Percentiles rank a stretch among this genome's conserved stretches.
phyloP scores from a whole-genome alignment of 2,888 invertebrate genomes.

The Standfussiana lucernea region DNA sequence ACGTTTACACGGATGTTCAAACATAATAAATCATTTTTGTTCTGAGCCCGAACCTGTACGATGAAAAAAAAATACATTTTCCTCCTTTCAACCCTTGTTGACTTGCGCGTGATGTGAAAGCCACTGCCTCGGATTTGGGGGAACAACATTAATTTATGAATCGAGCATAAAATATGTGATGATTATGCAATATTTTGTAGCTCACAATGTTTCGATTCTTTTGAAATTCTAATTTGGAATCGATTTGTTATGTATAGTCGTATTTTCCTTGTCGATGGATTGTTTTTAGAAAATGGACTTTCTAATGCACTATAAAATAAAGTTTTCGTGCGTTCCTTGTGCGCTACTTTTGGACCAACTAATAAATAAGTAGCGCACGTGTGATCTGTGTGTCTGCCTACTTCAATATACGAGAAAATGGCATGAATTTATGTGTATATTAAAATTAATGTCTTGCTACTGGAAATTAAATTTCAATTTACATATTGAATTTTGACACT shows the following conservation, averaged over 20 bases:
- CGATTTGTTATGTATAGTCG: constrained; percentile 20
- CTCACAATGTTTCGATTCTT: constrained; percentile 33
- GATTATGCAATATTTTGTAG: constrained; percentile 63
- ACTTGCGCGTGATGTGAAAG: constrained; percentile 71
- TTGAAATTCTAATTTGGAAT: constrained; percentile 37
- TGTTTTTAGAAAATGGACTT: not conserved
- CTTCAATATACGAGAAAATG: not conserved
- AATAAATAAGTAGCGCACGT: not conserved
- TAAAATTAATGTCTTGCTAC: constrained; percentile 3
- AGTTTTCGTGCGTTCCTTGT: not conserved
- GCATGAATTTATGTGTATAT: not conserved
- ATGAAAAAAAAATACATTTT: constrained; percentile 63
- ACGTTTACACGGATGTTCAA: constrained; percentile 67
- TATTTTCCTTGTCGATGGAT: not conserved
- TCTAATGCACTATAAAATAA: not conserved
- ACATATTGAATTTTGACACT: constrained; percentile 29
- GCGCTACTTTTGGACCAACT: not conserved
- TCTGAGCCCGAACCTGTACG: constrained; percentile 61
- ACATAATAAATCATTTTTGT: constrained; percentile 71
- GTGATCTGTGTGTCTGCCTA: not conserved
- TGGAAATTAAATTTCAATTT: constrained; percentile 37
- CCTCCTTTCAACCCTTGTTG: constrained; percentile 66
- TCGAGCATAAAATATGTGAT: constrained; percentile 69
- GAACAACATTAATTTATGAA: constrained; percentile 74
- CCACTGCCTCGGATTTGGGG: constrained; percentile 68